Conservation (phyloP, 2,113 vertebrate species). For the Cyprinus carpio region DNA sequence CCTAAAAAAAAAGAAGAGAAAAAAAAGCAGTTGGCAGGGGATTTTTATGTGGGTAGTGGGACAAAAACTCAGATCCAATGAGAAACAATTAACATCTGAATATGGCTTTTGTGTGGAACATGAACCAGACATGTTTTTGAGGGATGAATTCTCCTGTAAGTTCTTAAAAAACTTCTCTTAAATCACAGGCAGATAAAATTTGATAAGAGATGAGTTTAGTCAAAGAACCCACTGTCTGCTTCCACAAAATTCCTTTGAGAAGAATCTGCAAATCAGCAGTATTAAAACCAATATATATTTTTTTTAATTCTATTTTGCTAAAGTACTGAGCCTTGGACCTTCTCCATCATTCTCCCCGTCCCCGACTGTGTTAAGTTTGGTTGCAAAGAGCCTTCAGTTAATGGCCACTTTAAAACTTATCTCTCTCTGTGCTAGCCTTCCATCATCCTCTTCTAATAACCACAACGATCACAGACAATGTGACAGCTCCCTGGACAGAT, state of each 20-base stretch:
- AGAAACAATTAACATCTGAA: background rate
- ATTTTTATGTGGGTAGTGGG: no score
- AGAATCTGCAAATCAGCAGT: conserved; percentile 33
- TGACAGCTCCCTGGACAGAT: conserved; percentile 35
- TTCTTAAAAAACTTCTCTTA: background rate
- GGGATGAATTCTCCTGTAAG: background rate
- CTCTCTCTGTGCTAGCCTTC: conserved; percentile 38
- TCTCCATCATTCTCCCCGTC: conserved; percentile 23
- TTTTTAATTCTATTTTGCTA: conserved; percentile 35
- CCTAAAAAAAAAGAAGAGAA: no score
- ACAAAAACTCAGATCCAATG: no score
- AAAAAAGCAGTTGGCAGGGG: no score
- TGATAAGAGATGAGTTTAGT: background rate
- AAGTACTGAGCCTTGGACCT: background rate
- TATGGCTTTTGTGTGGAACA: background rate
- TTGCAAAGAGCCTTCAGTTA: conserved; percentile 43
- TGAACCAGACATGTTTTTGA: background rate
- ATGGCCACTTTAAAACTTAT: conserved; percentile 52
- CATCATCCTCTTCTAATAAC: conserved; percentile 53
- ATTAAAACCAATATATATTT: conserved; percentile 50
- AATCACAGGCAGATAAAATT: background rate
- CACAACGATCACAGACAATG: conserved; percentile 27
- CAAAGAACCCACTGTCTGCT: conserved; percentile 13
- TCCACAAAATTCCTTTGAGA: background rate
- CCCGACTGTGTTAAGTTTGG: conserved; percentile 38